Evolutionary conservation across 23 tunicate genomes (phyloP).

Genomic region (Ascidia mentula): DNA sequence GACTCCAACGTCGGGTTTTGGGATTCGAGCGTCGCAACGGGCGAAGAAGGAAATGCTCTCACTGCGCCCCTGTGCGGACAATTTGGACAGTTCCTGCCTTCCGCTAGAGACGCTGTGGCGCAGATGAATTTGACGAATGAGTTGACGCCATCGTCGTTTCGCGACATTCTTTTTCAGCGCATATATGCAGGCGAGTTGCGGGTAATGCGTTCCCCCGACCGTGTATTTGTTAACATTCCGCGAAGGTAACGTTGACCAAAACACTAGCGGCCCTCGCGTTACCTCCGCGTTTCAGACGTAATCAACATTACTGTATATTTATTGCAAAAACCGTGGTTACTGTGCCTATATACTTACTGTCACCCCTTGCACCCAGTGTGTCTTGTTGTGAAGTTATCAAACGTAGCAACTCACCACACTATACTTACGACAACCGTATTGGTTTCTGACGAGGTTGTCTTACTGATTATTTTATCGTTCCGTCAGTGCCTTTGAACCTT

Average conservation of each 20-base stretch:
- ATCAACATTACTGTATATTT: not conserved
- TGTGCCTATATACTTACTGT: not conserved
- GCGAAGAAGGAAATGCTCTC: slow-evolving; percentile 33
- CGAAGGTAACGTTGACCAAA: slow-evolving; percentile 24
- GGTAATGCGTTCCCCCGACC: slow-evolving; percentile 36
- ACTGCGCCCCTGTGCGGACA: slow-evolving; percentile 63
- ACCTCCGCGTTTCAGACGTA: not conserved
- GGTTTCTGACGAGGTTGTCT: no score
- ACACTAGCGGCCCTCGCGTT: not conserved
- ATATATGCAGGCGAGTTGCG: slow-evolving; percentile 38
- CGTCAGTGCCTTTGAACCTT: no score
- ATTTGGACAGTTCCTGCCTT: slow-evolving; percentile 11
- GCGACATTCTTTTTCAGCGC: slow-evolving; percentile 15
- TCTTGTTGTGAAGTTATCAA: not conserved
- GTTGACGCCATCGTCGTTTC: not conserved
- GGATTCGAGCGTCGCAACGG: slow-evolving; percentile 19
- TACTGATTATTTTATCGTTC: no score
- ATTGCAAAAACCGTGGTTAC: not conserved
- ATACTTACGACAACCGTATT: no score
- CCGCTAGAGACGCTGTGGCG: not conserved
- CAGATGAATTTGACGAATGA: not conserved
- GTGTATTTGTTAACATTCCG: slow-evolving; percentile 43
- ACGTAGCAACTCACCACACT: no score
- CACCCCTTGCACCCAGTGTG: not conserved
- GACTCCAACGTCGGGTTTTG: slow-evolving; percentile 45